phyloP scores from a whole-genome alignment of 2,888 invertebrate genomes.

The Catocala sponsa region DNA sequence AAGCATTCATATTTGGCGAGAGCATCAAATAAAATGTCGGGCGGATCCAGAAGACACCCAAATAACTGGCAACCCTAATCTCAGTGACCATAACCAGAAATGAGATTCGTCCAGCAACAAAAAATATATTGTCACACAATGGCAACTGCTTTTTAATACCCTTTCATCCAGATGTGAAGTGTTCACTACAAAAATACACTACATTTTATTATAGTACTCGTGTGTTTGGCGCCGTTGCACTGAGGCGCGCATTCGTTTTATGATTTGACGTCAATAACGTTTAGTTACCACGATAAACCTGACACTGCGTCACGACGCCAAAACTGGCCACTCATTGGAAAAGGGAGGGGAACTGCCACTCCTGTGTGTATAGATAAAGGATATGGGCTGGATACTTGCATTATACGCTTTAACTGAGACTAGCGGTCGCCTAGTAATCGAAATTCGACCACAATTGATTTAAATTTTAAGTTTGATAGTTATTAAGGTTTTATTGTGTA shows the following conservation, averaged over 20 bases:
- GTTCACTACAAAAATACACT: conserved; percentile 6
- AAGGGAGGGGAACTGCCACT: conserved; percentile 2
- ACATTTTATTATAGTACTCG: conserved; percentile 35
- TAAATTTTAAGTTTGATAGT: too few species aligned
- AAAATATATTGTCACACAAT: too few species aligned
- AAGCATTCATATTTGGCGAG: too few species aligned
- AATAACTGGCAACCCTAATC: too few species aligned
- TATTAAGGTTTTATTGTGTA: too few species aligned
- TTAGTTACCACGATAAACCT: conserved; percentile 17
- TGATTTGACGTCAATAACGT: conserved; percentile 44
- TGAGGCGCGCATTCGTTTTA: conserved; percentile 31
- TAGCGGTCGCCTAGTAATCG: too few species aligned
- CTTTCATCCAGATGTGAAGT: not conserved
- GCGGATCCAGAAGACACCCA: too few species aligned
- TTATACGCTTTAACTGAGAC: not conserved
- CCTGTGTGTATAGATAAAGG: too few species aligned
- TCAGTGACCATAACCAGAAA: too few species aligned
- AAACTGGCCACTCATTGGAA: conserved; percentile 14
- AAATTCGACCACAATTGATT: too few species aligned
- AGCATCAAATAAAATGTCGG: too few species aligned
- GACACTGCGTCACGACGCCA: conserved; percentile 12
- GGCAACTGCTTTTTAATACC: not conserved
- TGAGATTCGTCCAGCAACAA: too few species aligned
- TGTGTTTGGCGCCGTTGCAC: conserved; percentile 37
- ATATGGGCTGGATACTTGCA: not conserved